phyloP scores from a whole-genome alignment of 2,888 invertebrate species.

The Polydrusus cervinus region DNA sequence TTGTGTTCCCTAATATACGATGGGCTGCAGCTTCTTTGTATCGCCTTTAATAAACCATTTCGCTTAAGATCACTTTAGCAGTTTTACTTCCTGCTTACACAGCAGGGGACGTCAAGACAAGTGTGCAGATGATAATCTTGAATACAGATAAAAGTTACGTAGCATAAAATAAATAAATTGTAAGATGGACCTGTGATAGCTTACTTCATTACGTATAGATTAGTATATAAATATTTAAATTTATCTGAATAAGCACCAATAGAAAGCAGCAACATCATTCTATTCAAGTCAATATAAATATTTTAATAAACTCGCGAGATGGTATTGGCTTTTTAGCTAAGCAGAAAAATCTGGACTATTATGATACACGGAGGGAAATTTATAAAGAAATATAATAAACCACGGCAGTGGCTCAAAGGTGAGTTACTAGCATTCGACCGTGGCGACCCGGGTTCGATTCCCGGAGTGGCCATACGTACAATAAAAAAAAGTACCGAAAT shows the following conservation, averaged over 20 bases:
- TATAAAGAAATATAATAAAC: too few species aligned
- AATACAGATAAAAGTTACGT: conserved; percentile 22
- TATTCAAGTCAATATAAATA: background rate
- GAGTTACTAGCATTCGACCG: too few species aligned
- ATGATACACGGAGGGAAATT: too few species aligned
- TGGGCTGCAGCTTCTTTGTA: conserved; percentile 14
- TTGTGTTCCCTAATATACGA: background rate
- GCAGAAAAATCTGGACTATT: too few species aligned
- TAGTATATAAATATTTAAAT: too few species aligned
- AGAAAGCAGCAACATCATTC: background rate
- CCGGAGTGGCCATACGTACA: too few species aligned
- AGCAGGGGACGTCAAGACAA: conserved; percentile 25
- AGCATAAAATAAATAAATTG: conserved; percentile 2
- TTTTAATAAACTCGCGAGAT: too few species aligned
- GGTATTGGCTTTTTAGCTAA: too few species aligned
- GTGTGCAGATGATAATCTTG: conserved; percentile 24
- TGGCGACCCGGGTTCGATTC: too few species aligned
- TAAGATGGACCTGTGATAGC: background rate
- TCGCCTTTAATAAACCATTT: conserved; percentile 24
- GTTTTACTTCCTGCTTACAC: conserved; percentile 20
- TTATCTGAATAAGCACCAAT: background rate
- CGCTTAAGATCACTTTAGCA: conserved; percentile 18
- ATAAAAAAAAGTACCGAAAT: too few species aligned
- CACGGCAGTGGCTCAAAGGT: too few species aligned
- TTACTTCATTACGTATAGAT: too few species aligned